A percentile compares a stretch with the other conserved stretches of the same genome.
phyloP scores from a whole-genome alignment of 2,888 invertebrate species.

The Archaeoteleia sp. region DNA sequence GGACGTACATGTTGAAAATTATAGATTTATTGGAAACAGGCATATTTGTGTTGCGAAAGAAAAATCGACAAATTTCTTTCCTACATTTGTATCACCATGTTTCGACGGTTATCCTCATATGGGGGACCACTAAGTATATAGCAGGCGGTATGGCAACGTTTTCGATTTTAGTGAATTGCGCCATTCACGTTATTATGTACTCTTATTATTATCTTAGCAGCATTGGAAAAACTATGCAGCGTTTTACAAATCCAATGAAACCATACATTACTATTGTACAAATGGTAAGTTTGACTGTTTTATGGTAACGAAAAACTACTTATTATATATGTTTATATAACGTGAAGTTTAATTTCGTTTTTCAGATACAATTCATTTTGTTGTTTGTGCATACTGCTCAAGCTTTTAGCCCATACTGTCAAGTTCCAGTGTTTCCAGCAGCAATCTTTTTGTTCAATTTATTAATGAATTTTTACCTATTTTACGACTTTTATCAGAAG shows the following conservation, averaged over 20 bases:
- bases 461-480: slow-evolving; percentile 80
- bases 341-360: no score
- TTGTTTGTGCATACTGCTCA: slow-evolving; percentile 77
- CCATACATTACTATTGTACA: slow-evolving; percentile 77
- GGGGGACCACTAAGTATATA: slow-evolving; percentile 78
- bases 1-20: slow-evolving; percentile 79
- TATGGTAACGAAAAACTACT: no score
- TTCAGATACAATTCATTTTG: slow-evolving; percentile 80
- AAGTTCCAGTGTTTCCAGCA: slow-evolving; percentile 75
- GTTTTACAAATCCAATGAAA: slow-evolving; percentile 78
- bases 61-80: slow-evolving; percentile 81
- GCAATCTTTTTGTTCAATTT: slow-evolving; percentile 78
- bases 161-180: slow-evolving; percentile 79
- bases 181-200: slow-evolving; percentile 84
- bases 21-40: slow-evolving; percentile 81
- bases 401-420: slow-evolving; percentile 77
- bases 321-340: no score
- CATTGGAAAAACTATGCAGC: slow-evolving; percentile 77
- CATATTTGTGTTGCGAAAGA: slow-evolving; percentile 83
- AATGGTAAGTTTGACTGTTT: no score
- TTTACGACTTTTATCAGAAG: slow-evolving; percentile 81
- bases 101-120: slow-evolving; percentile 78
- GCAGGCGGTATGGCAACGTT: slow-evolving; percentile 81
- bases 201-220: slow-evolving; percentile 81
- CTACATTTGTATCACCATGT: slow-evolving; percentile 85